A percentile compares a stretch with the other conserved stretches of the same genome.
These are phyloP conservation scores for Felis chaus DNA, from an alignment of 2,113 vertebrate species.

Conservation along the genomic window DNA sequence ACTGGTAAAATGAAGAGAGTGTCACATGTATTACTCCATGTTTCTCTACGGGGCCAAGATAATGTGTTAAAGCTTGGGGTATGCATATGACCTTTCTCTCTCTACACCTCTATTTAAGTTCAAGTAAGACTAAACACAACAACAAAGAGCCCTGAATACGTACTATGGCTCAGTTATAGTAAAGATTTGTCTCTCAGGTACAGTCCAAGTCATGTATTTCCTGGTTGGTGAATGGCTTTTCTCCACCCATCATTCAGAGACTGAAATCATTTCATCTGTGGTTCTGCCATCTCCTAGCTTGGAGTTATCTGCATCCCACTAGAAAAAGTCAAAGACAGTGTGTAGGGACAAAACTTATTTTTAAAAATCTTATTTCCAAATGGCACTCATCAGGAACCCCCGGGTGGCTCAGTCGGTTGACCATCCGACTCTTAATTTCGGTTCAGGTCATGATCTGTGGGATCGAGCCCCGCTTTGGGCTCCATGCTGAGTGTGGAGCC, in stretches of 20 bases:
- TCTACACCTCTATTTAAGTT: background rate
- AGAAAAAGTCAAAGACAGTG: background rate
- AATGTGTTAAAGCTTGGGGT: background rate
- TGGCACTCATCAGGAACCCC: background rate
- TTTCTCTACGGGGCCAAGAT: background rate
- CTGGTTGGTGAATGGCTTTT: background rate
- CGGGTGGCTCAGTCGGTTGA: too few species aligned
- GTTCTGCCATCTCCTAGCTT: background rate
- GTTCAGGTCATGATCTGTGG: too few species aligned
- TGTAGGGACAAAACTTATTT: background rate
- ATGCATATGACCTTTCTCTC: background rate
- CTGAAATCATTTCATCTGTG: background rate
- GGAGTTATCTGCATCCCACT: background rate
- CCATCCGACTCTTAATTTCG: too few species aligned
- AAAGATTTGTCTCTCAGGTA: background rate
- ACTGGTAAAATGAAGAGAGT: background rate
- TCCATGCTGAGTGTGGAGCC: too few species aligned
- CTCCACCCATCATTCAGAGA: background rate
- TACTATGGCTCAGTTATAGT: background rate
- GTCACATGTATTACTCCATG: background rate
- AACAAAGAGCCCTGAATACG: background rate
- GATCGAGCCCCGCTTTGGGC: too few species aligned
- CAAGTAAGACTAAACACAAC: background rate
- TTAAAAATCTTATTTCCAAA: background rate
- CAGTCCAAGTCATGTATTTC: background rate